phyloP scores from a whole-genome alignment of 2,797 vertebrate genomes.

The Bothrops alternatus region DNA sequence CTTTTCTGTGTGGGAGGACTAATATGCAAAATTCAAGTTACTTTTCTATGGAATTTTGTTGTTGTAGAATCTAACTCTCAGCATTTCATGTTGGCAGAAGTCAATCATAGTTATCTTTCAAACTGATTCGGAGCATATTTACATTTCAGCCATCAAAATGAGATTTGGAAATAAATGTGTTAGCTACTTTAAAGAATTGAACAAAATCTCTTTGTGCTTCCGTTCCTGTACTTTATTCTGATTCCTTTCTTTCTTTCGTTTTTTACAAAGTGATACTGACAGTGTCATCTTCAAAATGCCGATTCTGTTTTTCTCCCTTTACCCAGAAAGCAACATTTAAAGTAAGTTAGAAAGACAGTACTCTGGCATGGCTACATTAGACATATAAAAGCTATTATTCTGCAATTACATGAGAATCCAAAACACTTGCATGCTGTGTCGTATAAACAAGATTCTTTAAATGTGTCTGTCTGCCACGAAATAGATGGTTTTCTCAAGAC shows the following conservation, averaged over 20 bases:
- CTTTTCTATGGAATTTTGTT: not conserved
- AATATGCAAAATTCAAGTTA: not conserved
- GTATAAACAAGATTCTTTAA: conserved; percentile 26
- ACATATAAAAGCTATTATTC: conserved; percentile 38
- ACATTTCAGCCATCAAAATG: not conserved
- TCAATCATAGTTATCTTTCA: not conserved
- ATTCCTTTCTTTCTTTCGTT: conserved; percentile 2
- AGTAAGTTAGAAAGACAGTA: conserved; percentile 28
- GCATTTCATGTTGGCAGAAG: not conserved
- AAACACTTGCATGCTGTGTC: conserved; percentile 37
- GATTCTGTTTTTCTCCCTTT: not conserved
- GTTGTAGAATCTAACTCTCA: not conserved
- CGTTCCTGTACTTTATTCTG: not conserved
- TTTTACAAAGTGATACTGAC: not conserved
- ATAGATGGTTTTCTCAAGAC: conserved; percentile 29
- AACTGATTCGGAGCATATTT: not conserved
- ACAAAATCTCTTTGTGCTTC: not conserved
- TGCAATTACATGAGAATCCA: conserved; percentile 39
- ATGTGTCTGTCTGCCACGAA: conserved; percentile 39
- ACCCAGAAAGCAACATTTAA: conserved; percentile 19
- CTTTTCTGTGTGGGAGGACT: not conserved
- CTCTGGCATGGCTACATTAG: conserved; percentile 8
- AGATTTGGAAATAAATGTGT: not conserved
- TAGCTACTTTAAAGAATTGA: not conserved
- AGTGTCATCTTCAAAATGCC: conserved; percentile 18